Evolutionary conservation across 2,113 vertebrate genomes (phyloP).

Genomic region (Egretta garzetta): DNA sequence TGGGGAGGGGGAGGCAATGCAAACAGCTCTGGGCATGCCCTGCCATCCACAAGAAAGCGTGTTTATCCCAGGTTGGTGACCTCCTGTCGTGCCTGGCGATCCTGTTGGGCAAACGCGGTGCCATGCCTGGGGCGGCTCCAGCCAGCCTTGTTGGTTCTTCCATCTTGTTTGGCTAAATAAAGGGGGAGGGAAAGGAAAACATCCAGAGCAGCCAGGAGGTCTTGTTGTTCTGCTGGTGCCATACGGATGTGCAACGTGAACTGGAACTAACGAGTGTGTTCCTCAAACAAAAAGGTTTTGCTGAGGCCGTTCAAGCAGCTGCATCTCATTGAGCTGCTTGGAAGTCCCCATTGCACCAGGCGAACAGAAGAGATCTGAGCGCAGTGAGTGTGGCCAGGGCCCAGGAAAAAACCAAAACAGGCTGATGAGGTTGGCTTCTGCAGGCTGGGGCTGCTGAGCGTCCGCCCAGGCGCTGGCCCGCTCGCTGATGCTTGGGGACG

Average conservation of each 20-base stretch:
- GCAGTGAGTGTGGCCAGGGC: background rate
- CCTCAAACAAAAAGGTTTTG: background rate
- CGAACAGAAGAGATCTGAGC: fast-evolving
- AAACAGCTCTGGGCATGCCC: background rate
- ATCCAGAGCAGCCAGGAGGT: background rate
- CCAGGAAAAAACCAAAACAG: background rate
- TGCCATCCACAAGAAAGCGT: background rate
- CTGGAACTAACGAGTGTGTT: background rate
- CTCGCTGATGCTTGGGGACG: fast-evolving
- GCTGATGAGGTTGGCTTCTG: background rate
- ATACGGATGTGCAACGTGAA: background rate
- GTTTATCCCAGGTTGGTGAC: conserved; percentile 1
- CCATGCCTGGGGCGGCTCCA: background rate
- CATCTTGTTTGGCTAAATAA: background rate
- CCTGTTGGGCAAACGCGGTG: background rate
- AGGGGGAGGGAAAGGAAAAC: conserved; percentile 8
- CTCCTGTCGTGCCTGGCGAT: background rate
- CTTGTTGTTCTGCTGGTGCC: background rate
- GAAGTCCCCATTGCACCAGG: background rate
- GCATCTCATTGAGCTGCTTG: background rate
- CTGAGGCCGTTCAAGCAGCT: conserved; percentile 5
- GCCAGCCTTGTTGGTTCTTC: background rate
- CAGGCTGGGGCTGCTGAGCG: fast-evolving
- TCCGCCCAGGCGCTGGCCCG: fast-evolving
- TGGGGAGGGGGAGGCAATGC: background rate